phyloP scores from a whole-genome alignment of 2,113 vertebrate species.

The Mustela nigripes region DNA sequence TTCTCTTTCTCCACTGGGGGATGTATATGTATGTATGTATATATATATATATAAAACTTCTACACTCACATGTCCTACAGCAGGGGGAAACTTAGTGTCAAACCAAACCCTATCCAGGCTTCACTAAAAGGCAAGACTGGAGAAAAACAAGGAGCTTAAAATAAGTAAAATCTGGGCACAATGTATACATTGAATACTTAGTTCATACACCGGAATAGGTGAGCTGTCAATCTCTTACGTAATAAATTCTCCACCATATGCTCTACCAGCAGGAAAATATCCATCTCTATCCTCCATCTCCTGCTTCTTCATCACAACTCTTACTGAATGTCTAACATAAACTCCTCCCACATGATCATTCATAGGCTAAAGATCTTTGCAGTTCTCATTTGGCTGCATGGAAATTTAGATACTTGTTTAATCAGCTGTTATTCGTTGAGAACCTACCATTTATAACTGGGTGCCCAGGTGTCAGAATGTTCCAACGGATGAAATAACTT shows the following conservation, averaged over 20 bases:
- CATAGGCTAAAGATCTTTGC: neutral
- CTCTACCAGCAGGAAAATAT: no score
- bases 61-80: neutral
- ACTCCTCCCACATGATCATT: neutral
- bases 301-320: neutral
- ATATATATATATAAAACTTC: neutral
- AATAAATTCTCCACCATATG: neutral
- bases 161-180: neutral
- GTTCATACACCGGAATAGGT: neutral
- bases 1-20: neutral
- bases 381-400: neutral
- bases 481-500: neutral
- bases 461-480: neutral
- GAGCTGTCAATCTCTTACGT: fast-evolving
- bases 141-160: neutral
- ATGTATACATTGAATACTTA: neutral
- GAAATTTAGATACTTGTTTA: neutral
- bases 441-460: neutral
- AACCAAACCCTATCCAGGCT: fast-evolving
- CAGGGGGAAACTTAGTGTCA: neutral
- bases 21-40: no score
- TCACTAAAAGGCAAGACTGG: neutral
- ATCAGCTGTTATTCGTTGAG: neutral
- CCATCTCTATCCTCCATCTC: no score
- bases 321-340: neutral